A percentile compares a stretch with the other conserved stretches of the same genome.
phyloP scores from a whole-genome alignment of 2,797 vertebrate species.

The Artibeus jamaicensis region DNA sequence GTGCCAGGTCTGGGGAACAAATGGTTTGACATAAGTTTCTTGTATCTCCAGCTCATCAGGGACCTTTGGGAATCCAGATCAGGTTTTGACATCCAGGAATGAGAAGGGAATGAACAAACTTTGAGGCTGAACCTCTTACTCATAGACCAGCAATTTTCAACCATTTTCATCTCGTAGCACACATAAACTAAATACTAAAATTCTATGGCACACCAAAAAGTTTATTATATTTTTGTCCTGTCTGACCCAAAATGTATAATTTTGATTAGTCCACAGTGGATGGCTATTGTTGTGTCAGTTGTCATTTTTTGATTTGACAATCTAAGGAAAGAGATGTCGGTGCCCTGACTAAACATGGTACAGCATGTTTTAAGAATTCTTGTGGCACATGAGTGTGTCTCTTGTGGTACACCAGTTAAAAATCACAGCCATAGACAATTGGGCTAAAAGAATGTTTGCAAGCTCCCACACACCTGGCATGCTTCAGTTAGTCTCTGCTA shows the following conservation, averaged over 20 bases:
- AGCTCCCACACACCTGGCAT: neutral
- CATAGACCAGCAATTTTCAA: neutral
- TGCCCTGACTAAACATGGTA: neutral
- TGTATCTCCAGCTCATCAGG: neutral
- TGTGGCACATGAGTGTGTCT: neutral
- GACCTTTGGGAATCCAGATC: neutral
- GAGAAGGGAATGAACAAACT: neutral
- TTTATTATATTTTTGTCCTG: neutral
- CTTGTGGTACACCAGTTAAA: neutral
- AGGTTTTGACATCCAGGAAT: neutral
- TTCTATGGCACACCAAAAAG: neutral
- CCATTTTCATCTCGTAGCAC: neutral
- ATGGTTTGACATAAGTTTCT: neutral
- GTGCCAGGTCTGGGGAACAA: neutral
- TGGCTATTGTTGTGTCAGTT: neutral
- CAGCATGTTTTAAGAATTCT: neutral
- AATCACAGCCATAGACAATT: neutral
- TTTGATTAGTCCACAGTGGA: neutral
- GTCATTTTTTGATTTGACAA: neutral
- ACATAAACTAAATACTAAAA: neutral
- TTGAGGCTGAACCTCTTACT: neutral
- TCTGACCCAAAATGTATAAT: neutral
- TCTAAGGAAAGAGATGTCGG: neutral
- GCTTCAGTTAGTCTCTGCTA: neutral
- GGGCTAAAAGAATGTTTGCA: neutral